Conservation (phyloP, 2,113 vertebrate species). For the Pyrgilauda ruficollis region DNA sequence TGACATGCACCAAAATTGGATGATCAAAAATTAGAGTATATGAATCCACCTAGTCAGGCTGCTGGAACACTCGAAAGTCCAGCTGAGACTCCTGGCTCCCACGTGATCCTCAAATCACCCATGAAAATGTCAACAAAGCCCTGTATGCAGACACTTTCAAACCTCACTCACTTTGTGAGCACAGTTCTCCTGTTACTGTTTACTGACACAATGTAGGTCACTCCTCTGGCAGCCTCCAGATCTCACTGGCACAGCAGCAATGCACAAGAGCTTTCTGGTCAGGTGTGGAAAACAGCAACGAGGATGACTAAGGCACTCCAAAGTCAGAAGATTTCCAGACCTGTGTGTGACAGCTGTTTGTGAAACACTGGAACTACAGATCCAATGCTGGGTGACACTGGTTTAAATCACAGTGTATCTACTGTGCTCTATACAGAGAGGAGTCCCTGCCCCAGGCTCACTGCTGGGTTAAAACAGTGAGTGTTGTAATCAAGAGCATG, state of each 20-base stretch:
- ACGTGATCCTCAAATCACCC: neutral
- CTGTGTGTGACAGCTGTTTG: neutral
- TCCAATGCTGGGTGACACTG: neutral
- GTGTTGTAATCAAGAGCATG: neutral
- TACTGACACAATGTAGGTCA: neutral
- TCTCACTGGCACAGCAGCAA: neutral
- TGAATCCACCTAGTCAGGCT: neutral
- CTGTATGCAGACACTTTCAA: neutral
- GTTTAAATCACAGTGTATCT: neutral
- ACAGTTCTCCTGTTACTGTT: neutral
- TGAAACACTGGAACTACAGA: neutral
- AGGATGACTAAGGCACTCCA: neutral
- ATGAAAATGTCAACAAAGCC: neutral
- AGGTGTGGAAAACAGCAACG: neutral
- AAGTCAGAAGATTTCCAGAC: neutral
- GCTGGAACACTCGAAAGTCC: neutral
- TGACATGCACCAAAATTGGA: neutral
- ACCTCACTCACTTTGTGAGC: neutral
- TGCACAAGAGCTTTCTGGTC: neutral
- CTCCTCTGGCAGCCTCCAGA: neutral
- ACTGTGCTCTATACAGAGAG: neutral
- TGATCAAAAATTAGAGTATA: neutral
- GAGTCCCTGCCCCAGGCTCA: neutral
- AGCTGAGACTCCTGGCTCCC: neutral
- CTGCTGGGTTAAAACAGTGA: neutral